Evolutionary conservation across 2,797 vertebrate genomes (phyloP), one percentile per base, ranked within the genome.

Genomic region (Poecilia velifera): DNA sequence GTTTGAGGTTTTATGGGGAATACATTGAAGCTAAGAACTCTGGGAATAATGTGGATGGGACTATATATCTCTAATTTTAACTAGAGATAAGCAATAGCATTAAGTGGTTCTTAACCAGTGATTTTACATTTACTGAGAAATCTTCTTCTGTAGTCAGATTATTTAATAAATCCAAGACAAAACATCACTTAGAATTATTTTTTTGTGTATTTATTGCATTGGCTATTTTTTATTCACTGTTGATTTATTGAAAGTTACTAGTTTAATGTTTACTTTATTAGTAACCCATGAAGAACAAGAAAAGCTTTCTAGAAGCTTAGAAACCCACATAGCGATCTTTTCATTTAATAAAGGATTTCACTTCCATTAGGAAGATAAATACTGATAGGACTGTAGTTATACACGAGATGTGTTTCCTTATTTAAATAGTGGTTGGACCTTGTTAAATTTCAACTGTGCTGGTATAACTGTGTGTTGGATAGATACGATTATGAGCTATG

Each of bases 51-150:
- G 72, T 84, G 88, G 92, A 78, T 86, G 45, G 39, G 28, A 84
- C 74, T 73, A 46, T 16, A 31, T 25, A 82, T 88, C 88, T 91
- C 87, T 87, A 78, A 93, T 84, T 81, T 78, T 82, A 46, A 74
- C 90, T 79, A 71, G 31, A 71, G 62, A 77, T 66, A 86, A 86
- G 83, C 77, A 72, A 78, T 62, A 82, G 79, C 77, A 75, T 34
- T 9, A 22, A 77, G 47, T 14, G 2, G 25, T 45, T 68, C 72
- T 76, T 82, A 81, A 79, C 82, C 76, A 62, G 73, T 43, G 36
- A 53, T 25, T 25, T 53, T 16, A 25, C n/a, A 78, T 59, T 74
- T 66, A 41, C 36, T 18, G 9, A 77, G 34, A 83, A 76, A 77
- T 34, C 36, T 31, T n/a, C n/a, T 75, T 75, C 20, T 36, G 34